phyloP scores from a whole-genome alignment of 2,797 vertebrate genomes.

The Gobio occitaniae region DNA sequence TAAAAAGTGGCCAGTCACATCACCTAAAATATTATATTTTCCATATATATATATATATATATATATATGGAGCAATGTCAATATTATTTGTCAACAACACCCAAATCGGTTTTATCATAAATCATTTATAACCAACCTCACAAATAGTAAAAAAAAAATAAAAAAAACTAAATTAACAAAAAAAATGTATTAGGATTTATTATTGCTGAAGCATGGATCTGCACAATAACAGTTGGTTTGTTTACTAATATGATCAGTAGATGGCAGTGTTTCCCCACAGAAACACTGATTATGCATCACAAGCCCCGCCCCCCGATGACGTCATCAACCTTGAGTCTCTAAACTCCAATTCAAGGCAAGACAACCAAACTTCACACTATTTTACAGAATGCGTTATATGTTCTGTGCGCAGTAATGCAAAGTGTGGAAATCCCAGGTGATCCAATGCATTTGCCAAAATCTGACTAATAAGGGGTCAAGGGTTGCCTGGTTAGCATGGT shows the following conservation, averaged over 20 bases:
- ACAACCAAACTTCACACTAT: neutral
- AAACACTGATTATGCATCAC: neutral
- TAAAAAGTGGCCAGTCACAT: neutral
- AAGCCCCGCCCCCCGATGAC: neutral
- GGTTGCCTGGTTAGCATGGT: neutral
- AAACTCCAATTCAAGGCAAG: neutral
- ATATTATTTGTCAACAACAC: neutral
- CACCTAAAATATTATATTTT: neutral
- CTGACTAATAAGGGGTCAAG: neutral
- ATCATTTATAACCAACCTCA: neutral
- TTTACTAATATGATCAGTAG: constrained; percentile 61
- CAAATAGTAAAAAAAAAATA: neutral
- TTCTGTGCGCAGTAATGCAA: neutral
- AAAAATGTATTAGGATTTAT: no score
- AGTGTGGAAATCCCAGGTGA: neutral
- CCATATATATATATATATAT: neutral
- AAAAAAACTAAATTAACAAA: neutral
- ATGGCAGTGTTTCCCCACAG: constrained; percentile 59
- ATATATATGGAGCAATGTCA: neutral
- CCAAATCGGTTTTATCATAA: neutral
- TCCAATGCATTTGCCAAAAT: neutral
- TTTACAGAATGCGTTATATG: neutral
- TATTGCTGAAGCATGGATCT: neutral
- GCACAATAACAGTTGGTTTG: neutral
- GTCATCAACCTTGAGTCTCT: neutral